Base-by-base conservation (phyloP, 2,797 vertebrate genomes). In the Intellagama lesueurii region DNA sequence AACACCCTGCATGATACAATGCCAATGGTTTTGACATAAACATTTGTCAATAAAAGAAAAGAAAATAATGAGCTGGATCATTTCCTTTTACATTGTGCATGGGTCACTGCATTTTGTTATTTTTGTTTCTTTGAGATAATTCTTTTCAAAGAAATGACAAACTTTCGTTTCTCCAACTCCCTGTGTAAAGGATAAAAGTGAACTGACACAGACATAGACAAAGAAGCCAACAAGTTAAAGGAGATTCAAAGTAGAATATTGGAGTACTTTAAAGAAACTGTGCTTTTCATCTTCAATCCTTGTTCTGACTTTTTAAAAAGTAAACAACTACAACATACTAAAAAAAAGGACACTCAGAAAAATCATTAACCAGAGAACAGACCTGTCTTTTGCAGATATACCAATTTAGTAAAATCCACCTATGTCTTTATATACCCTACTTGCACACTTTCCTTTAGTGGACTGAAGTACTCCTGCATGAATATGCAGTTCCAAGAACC, bases 41-140 rank as follows among this genome's bases (percentile, higher is more conserved):
- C 8, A 88, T 85, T 82, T 90, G 40, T 90, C 0, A 70, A 81
- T 56, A 64, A 94, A 93, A 60, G 35, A 64, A 94, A 93, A 60
- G 35, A 86, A 95, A 52, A 86, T 85, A 91, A 90, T 78, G 44
- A 93, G 94, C 93, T 0, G 66, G 83, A 94, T 93, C 52, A 69
- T 91, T 81, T 83, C 87, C 83, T 95, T 94, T 94, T 91, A 30
- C 64, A 89, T 91, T 86, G 40, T 81, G 66, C 82, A 88, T 88
- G 1, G 7, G 86, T 92, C 92, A 88, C 92, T 93, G 92, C 22
- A 87, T 66, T 92, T 95, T 64, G 60, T 14, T 79, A 60, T n/a
- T 94, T 92, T 92, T 85, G 81, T 87, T 96, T 95, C 79, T 86
- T 69, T 91, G 91, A 26, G 52, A 93, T 83, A 87, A 87, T 94